A percentile compares a stretch with the other conserved stretches of the same genome.
Evolutionary conservation across 1,140 invertebrate species (phyloP).

Genomic region (Caenorhabditis briggsae): DNA sequence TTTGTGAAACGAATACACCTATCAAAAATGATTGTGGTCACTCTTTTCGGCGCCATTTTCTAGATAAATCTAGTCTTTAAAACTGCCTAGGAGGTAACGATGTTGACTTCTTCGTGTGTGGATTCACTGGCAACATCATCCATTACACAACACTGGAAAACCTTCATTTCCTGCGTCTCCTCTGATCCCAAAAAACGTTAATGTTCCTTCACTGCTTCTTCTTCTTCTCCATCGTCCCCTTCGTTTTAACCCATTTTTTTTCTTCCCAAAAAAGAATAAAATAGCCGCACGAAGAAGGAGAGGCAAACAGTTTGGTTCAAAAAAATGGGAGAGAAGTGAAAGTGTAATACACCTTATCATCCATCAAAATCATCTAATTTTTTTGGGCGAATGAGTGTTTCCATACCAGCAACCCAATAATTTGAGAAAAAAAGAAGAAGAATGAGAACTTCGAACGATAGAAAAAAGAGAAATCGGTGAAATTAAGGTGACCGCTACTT

Average conservation of each 20-base stretch:
- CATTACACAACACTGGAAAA: neutral
- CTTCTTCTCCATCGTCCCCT: neutral
- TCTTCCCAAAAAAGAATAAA: constrained; percentile 6
- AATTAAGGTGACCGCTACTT: neutral
- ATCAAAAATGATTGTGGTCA: too few relatives aligned
- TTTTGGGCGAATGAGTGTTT: neutral
- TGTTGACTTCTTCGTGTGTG: neutral
- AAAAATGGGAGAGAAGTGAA: neutral
- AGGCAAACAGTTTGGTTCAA: constrained; percentile 12
- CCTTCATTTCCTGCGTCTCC: neutral
- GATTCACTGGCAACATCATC: constrained; percentile 34
- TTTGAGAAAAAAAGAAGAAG: neutral
- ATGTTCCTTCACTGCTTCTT: constrained; percentile 13
- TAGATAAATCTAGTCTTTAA: neutral
- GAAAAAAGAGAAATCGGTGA: neutral
- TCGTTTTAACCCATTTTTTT: neutral
- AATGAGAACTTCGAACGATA: neutral
- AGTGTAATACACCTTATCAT: constrained; percentile 39
- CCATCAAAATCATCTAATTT: constrained; percentile 28
- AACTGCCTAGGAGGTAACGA: constrained; percentile 16
- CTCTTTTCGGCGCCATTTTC: too few relatives aligned
- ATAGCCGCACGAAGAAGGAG: constrained; percentile 40
- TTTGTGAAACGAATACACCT: neutral
- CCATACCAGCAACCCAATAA: neutral
- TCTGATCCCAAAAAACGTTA: constrained; percentile 1